phyloP scores from a whole-genome alignment of 1,140 invertebrate genomes.

The Argopecten irradians region DNA sequence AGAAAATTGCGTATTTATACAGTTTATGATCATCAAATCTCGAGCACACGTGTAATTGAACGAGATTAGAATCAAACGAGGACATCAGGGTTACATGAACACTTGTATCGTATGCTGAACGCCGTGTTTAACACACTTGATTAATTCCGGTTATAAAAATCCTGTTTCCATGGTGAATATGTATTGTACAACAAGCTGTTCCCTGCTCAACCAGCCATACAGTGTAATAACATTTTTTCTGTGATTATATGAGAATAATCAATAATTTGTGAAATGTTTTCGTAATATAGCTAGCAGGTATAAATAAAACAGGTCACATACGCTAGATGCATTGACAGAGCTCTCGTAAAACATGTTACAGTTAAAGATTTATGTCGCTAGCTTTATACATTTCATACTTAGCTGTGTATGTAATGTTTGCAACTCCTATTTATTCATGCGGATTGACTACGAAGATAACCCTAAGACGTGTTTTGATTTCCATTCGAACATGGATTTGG shows the following conservation, averaged over 20 bases:
- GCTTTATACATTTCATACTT: not conserved
- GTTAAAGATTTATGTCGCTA: not conserved
- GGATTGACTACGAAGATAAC: too few relatives aligned
- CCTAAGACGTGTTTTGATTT: too few relatives aligned
- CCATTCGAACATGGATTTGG: too few relatives aligned
- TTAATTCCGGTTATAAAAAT: not conserved
- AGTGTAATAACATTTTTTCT: not conserved
- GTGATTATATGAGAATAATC: not conserved
- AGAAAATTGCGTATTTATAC: not conserved
- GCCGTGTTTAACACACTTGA: not conserved
- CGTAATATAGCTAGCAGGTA: not conserved
- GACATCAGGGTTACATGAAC: conserved; percentile 15
- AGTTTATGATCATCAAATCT: not conserved
- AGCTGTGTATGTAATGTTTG: not conserved
- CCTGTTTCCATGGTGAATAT: not conserved
- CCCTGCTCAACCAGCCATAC: not conserved
- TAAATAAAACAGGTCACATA: not conserved
- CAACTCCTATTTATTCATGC: not conserved
- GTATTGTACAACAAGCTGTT: not conserved
- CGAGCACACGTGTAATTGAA: not conserved
- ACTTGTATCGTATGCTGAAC: not conserved
- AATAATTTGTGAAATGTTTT: not conserved
- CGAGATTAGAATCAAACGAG: not conserved
- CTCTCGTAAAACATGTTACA: not conserved
- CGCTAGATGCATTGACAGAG: not conserved